Conservation (phyloP, 2,113 vertebrate genomes). For the mouse (Mus musculus) region GRCm39 chr2:98962001-98962500, state of each 20-base stretch:
- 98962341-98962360: not conserved
- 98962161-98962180: too few species aligned
- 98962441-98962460: not conserved
- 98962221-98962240: not conserved
- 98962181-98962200: too few species aligned
- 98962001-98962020: too few species aligned
- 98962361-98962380: not conserved
- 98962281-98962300: not conserved
- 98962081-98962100: too few species aligned
- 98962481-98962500: not conserved
- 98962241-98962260: too few species aligned
- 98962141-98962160: too few species aligned
- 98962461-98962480: not conserved
- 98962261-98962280: not conserved
- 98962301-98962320: not conserved
- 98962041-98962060: too few species aligned
- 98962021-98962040: too few species aligned
- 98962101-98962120: too few species aligned
- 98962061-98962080: too few species aligned
- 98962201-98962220: not conserved
- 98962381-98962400: not conserved
- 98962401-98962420: not conserved
- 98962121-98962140: too few species aligned
- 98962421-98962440: not conserved
- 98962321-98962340: not conserved